Evolutionary conservation across 1,140 invertebrate species (phyloP).

Genomic region (Euglossa dilemma): DNA sequence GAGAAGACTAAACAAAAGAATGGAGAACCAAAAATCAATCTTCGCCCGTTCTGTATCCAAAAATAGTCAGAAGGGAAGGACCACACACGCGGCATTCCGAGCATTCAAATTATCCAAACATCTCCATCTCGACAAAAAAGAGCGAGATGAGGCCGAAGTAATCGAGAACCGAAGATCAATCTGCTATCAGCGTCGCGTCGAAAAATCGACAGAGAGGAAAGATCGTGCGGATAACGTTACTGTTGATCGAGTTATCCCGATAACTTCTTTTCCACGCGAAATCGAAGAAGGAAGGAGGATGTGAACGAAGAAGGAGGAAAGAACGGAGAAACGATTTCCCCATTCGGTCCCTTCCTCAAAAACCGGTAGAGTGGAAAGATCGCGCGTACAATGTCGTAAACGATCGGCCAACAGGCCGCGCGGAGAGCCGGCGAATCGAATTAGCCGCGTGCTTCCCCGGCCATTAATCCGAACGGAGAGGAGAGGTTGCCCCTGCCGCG

Average conservation of each 20-base stretch:
- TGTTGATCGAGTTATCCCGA: background rate
- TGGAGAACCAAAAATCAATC: too few relatives aligned
- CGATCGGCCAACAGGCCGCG: background rate
- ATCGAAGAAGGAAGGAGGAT: too few relatives aligned
- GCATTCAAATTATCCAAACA: too few relatives aligned
- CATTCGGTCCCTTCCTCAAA: background rate
- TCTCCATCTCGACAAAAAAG: background rate
- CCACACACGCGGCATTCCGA: too few relatives aligned
- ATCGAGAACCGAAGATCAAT: background rate
- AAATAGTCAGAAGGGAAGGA: too few relatives aligned
- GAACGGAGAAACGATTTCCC: background rate
- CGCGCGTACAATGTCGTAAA: background rate
- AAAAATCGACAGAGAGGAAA: background rate
- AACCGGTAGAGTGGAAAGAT: background rate
- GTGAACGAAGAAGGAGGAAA: too few relatives aligned
- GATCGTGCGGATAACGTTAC: background rate
- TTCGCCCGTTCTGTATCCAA: too few relatives aligned
- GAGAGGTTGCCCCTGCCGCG: conserved; percentile 30
- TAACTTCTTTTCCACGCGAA: too few relatives aligned
- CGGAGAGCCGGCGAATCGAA: conserved; percentile 58
- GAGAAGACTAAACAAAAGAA: too few relatives aligned
- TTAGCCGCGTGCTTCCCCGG: conserved; percentile 63
- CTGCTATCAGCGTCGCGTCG: too few relatives aligned
- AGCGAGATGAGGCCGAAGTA: background rate
- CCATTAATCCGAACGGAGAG: conserved; percentile 57